A percentile compares a stretch with the other conserved stretches of the same genome.
Conservation (phyloP, 2,888 invertebrate genomes). For the Bedellia somnulentella region DNA sequence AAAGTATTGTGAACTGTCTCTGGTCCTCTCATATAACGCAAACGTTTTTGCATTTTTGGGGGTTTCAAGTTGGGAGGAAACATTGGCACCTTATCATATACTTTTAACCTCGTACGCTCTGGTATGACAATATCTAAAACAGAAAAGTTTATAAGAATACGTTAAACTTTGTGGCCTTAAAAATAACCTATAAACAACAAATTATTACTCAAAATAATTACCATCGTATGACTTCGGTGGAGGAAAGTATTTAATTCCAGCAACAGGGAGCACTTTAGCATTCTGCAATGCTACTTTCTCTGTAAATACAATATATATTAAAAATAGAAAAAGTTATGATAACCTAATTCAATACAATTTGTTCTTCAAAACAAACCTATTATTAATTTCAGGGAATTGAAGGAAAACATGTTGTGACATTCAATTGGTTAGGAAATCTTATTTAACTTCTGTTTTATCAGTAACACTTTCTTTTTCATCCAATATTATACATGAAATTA, state of each 20-base stretch:
- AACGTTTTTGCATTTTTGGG: conserved; percentile 82
- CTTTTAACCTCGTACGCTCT: conserved; percentile 68
- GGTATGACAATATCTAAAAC: conserved; percentile 70
- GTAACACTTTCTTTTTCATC: too few species aligned
- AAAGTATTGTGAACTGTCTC: conserved; percentile 83
- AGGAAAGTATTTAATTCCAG: conserved; percentile 70
- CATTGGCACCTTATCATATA: conserved; percentile 73
- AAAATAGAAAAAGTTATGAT: too few species aligned
- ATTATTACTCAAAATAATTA: conserved; percentile 28
- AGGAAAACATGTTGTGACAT: too few species aligned
- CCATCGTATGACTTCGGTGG: conserved; percentile 70
- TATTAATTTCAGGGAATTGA: too few species aligned
- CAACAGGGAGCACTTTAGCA: conserved; percentile 20
- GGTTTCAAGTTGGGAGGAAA: conserved; percentile 68
- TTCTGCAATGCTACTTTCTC: too few species aligned
- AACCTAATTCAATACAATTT: too few species aligned
- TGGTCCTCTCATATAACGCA: conserved; percentile 88
- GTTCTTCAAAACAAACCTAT: too few species aligned
- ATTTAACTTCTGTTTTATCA: too few species aligned
- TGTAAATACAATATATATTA: too few species aligned
- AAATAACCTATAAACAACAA: not conserved
- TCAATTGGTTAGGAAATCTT: too few species aligned
- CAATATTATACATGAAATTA: too few species aligned
- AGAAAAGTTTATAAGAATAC: not conserved
- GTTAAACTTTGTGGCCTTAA: not conserved